These are phyloP conservation scores for Poecilia picta DNA, from an alignment of 2,797 vertebrate genomes.

Conservation along the genomic window DNA sequence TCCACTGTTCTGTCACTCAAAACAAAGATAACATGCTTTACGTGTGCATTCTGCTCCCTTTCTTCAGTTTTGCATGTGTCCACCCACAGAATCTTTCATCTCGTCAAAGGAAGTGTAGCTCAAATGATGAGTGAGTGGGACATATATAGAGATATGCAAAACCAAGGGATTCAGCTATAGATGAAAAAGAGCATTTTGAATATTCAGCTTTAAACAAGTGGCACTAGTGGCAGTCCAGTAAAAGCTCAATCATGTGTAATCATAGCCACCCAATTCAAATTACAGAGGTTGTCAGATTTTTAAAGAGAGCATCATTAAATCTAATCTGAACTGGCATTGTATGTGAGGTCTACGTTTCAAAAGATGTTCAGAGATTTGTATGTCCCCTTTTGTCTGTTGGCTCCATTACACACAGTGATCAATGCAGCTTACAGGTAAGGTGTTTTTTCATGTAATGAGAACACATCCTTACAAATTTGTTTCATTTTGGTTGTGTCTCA, in stretches of 20 bases:
- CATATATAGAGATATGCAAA: slow-evolving; percentile 31
- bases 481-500: neutral
- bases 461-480: neutral
- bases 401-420: neutral
- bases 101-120: slow-evolving; percentile 34
- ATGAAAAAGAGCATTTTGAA: slow-evolving; percentile 11
- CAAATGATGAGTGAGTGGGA: slow-evolving; percentile 42
- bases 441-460: neutral
- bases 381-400: neutral
- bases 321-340: slow-evolving; percentile 14
- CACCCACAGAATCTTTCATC: slow-evolving; percentile 48
- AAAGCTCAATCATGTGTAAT: slow-evolving; percentile 37
- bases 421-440: neutral
- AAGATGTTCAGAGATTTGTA: neutral
- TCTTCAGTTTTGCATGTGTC: slow-evolving; percentile 28
- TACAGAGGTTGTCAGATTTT: slow-evolving; percentile 31
- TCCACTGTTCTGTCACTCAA: slow-evolving; percentile 18
- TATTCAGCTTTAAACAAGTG: slow-evolving; percentile 32
- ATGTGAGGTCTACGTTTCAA: slow-evolving; percentile 1
- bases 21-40: slow-evolving; percentile 5
- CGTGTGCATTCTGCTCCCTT: slow-evolving; percentile 30
- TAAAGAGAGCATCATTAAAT: slow-evolving; percentile 18
- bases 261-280: slow-evolving; percentile 32
- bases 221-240: slow-evolving; percentile 17
- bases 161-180: slow-evolving; percentile 11